Conservation (phyloP, 1,140 invertebrate genomes). For the Brachionus rubens region DNA sequence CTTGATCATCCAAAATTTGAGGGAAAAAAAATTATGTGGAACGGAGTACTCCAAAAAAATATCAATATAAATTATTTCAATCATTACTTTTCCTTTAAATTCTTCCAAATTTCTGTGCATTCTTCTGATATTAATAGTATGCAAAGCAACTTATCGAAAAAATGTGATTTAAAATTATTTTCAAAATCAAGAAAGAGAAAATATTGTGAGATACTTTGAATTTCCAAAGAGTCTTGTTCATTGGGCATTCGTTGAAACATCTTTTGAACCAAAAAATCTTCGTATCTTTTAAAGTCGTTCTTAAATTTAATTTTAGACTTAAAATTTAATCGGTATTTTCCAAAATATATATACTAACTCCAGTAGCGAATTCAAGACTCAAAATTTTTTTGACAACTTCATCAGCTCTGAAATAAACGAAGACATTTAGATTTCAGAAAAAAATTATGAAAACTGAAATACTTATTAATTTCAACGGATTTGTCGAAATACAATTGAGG, state of each 20-base stretch:
- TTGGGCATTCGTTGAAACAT: slow-evolving; percentile 4
- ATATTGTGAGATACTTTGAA: neutral
- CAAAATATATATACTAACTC: too few species aligned
- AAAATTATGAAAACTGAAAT: neutral
- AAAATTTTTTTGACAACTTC: slow-evolving; percentile 25
- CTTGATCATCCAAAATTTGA: too few species aligned
- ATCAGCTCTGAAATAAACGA: slow-evolving; percentile 11
- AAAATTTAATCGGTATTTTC: too few species aligned
- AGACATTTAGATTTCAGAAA: neutral
- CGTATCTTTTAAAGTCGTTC: slow-evolving; percentile 32
- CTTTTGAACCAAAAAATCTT: slow-evolving; percentile 8
- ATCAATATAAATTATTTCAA: neutral
- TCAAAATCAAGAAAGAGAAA: neutral
- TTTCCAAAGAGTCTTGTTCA: slow-evolving; percentile 33
- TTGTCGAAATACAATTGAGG: slow-evolving; percentile 20
- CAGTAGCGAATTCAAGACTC: neutral
- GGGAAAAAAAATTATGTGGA: too few species aligned
- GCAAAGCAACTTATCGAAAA: slow-evolving; percentile 3
- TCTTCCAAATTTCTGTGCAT: slow-evolving; percentile 20
- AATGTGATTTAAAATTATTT: neutral
- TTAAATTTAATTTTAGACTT: too few species aligned
- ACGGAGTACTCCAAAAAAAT: neutral
- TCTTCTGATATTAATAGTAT: neutral
- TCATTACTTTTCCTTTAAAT: slow-evolving; percentile 8
- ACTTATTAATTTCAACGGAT: neutral